Percentiles rank a stretch among this genome's conserved stretches.
phyloP scores from a whole-genome alignment of 1,140 invertebrate genomes.

The Scaptomyza hsui region DNA sequence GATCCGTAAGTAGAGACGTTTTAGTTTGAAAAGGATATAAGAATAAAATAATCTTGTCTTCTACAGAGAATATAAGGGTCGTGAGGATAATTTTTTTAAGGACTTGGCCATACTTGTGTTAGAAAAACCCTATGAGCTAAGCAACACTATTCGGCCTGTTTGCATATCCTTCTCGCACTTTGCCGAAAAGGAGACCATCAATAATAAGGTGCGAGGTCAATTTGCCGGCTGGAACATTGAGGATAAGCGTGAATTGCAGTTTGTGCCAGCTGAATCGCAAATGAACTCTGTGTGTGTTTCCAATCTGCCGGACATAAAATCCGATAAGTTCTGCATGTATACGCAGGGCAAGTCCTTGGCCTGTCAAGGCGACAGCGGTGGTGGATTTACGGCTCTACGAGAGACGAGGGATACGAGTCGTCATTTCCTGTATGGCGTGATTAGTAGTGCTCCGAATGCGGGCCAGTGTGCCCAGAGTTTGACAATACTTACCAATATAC shows the following conservation, averaged over 20 bases:
- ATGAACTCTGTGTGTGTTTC: conserved; percentile 36
- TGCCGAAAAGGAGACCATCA: conserved; percentile 61
- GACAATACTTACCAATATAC: conserved; percentile 65
- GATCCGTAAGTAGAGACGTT: conserved; percentile 26
- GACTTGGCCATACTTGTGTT: conserved; percentile 60
- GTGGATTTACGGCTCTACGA: conserved; percentile 50
- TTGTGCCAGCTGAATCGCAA: conserved; percentile 56
- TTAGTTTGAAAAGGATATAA: neutral
- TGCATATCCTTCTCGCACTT: conserved; percentile 40
- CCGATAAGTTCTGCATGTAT: conserved; percentile 69
- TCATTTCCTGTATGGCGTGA: conserved; percentile 59
- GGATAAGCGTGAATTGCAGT: conserved; percentile 56
- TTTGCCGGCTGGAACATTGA: conserved; percentile 71
- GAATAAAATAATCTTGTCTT: neutral
- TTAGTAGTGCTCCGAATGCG: conserved; percentile 69
- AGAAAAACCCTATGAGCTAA: conserved; percentile 46
- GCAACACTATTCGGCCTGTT: conserved; percentile 56
- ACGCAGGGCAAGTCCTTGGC: conserved; percentile 57
- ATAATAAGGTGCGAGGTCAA: conserved; percentile 38
- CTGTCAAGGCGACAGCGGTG: conserved; percentile 69
- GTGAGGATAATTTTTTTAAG: conserved; percentile 32
- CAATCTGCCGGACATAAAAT: conserved; percentile 43
- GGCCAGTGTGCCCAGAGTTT: conserved; percentile 64
- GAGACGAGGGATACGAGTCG: conserved; percentile 7
- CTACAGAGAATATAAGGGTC: conserved; percentile 44